These are phyloP conservation scores for Linhomoeus sp. DNA, from an alignment of 2,888 invertebrate species.

Conservation along the genomic window DNA sequence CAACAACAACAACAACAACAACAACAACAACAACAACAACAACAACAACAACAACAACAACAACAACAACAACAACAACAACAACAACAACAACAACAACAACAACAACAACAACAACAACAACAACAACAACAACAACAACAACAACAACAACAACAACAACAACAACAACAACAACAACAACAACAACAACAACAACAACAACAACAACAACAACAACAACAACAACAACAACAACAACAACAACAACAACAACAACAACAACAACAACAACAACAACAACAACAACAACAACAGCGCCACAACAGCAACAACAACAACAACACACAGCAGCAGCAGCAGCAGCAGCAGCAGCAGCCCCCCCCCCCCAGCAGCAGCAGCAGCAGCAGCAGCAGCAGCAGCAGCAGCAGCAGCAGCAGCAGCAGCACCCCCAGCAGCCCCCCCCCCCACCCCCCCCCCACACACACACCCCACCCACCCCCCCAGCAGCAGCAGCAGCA, in stretches of 20 bases:
- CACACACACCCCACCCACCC: no score
- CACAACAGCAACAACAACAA: slow-evolving; percentile 2
- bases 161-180: slow-evolving; percentile 4
- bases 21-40: slow-evolving; percentile 2
- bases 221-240: slow-evolving; percentile 4
- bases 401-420: not conserved
- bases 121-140: slow-evolving; percentile 4
- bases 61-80: slow-evolving; percentile 2
- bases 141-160: slow-evolving; percentile 4
- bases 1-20: slow-evolving; percentile 2
- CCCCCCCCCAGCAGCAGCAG: not conserved
- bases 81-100: slow-evolving; percentile 2
- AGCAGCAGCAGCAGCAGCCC: no score
- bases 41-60: slow-evolving; percentile 2
- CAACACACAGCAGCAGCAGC: no score
- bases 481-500: no score
- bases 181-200: slow-evolving; percentile 4
- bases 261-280: slow-evolving; percentile 3
- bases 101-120: slow-evolving; percentile 2
- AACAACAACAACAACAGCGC: slow-evolving; percentile 4
- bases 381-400: not conserved
- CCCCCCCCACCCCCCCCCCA: no score
- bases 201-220: slow-evolving; percentile 4
- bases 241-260: slow-evolving; percentile 4
- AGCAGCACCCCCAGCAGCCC: no score